phyloP scores from a whole-genome alignment of 2,797 vertebrate genomes.

The Merluccius polli region DNA sequence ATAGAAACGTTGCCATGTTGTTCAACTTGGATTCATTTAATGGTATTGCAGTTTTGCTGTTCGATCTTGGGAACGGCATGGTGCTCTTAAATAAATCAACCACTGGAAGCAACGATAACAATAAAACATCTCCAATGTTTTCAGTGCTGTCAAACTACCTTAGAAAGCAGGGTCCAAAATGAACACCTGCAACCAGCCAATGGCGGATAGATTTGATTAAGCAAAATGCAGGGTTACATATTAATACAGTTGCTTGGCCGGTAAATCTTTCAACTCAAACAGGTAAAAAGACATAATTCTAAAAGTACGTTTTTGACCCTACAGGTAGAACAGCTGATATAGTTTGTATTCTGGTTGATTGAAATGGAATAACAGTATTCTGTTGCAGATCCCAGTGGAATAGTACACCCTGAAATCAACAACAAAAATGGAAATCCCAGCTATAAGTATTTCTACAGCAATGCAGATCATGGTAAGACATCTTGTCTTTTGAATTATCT shows the following conservation, averaged over 20 bases:
- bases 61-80: neutral
- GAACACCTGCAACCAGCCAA: too few species aligned
- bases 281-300: too few species aligned
- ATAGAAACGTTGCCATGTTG: too few species aligned
- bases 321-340: neutral
- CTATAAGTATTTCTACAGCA: constrained; percentile 98
- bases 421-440: constrained; percentile 94
- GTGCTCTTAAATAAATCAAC: too few species aligned
- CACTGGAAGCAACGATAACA: too few species aligned
- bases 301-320: too few species aligned
- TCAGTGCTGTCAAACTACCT: neutral
- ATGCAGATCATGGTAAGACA: constrained; percentile 86
- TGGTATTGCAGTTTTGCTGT: neutral
- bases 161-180: too few species aligned
- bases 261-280: too few species aligned
- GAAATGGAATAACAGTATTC: neutral
- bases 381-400: constrained; percentile 84
- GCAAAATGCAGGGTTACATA: too few species aligned
- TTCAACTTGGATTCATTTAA: neutral
- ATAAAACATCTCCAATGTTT: neutral
- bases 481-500: neutral
- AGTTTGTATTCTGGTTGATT: neutral
- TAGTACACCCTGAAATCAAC: constrained; percentile 90
- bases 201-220: too few species aligned
- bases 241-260: too few species aligned